phyloP scores from a whole-genome alignment of 2,113 vertebrate genomes.

The Thalassarche chlororhynchos region DNA sequence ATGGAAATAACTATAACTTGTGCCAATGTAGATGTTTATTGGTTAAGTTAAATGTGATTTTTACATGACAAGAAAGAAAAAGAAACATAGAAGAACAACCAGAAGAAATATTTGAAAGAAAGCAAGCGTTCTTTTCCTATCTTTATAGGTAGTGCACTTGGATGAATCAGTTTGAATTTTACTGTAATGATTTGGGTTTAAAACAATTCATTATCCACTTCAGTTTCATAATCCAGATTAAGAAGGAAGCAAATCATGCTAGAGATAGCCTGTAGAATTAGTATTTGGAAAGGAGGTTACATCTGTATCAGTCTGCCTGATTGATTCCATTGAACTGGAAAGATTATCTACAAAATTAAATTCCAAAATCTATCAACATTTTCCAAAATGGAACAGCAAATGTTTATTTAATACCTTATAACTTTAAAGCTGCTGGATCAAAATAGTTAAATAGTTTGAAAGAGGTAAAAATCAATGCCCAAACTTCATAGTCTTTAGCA shows the following conservation, averaged over 20 bases:
- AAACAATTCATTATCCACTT: neutral
- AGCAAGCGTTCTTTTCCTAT: fast-evolving
- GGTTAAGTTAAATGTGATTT: neutral
- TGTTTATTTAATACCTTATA: neutral
- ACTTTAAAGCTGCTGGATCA: neutral
- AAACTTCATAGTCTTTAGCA: neutral
- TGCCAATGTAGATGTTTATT: neutral
- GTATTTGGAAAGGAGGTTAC: neutral
- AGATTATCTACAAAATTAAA: neutral
- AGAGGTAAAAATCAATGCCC: neutral
- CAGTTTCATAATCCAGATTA: neutral
- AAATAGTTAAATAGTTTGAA: neutral
- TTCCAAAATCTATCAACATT: neutral
- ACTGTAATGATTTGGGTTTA: neutral
- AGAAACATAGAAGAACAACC: neutral
- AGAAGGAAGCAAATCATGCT: neutral
- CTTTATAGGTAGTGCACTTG: neutral
- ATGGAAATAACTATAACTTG: neutral
- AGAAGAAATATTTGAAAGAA: neutral
- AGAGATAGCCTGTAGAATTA: neutral
- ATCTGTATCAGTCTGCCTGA: neutral
- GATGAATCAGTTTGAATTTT: neutral
- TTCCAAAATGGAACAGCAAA: neutral
- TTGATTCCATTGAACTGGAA: neutral
- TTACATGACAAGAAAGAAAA: neutral